Conservation (phyloP, 37 sponge, comb jelly and placozoan species). For the Geodia barretti region DNA sequence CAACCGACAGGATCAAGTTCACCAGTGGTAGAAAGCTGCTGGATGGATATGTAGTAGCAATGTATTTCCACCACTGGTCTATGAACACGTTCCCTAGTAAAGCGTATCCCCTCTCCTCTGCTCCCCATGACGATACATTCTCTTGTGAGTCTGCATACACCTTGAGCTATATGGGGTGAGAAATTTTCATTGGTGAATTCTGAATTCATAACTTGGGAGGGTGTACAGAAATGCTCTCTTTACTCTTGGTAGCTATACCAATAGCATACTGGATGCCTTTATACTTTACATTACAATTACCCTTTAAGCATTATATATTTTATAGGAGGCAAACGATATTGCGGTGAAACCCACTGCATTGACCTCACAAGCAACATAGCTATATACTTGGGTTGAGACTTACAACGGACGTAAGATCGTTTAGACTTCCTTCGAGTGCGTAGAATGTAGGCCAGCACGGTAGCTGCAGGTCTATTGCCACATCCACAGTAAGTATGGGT, state of each 20-base stretch:
- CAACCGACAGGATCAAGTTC: not conserved
- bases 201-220: too few relatives aligned
- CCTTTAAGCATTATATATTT: too few relatives aligned
- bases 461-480: not conserved
- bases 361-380: too few relatives aligned
- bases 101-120: not conserved
- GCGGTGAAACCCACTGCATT: too few relatives aligned
- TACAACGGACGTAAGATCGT: not conserved
- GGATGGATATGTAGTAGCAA: not conserved
- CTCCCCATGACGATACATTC: not conserved
- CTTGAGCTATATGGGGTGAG: not conserved
- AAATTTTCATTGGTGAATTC: not conserved
- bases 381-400: not conserved
- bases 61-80: not conserved
- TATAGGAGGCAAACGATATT: too few relatives aligned
- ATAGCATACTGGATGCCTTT: too few relatives aligned
- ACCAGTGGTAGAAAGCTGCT: not conserved
- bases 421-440: not conserved
- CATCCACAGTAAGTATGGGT: not conserved
- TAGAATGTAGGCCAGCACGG: not conserved
- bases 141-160: not conserved
- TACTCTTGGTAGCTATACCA: too few relatives aligned
- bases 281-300: too few relatives aligned
- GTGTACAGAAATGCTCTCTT: too few relatives aligned
- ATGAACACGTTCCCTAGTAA: not conserved